These are phyloP conservation scores for Nestor notabilis DNA, from an alignment of 2,113 vertebrate species.

Conservation along the genomic window DNA sequence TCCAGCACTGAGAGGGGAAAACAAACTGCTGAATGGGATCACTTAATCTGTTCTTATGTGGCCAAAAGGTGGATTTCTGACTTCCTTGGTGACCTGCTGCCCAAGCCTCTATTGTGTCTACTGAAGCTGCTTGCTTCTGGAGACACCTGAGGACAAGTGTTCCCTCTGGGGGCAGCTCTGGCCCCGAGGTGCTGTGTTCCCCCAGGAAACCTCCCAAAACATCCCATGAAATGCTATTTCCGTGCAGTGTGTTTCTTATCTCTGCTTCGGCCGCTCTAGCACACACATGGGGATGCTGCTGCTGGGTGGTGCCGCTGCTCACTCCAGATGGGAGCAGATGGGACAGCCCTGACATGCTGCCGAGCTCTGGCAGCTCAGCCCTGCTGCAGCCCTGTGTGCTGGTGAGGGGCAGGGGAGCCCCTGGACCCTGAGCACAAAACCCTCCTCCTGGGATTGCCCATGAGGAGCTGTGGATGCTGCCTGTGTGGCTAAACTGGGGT, in stretches of 20 bases:
- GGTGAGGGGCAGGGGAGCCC: neutral
- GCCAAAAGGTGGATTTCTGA: neutral
- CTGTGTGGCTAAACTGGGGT: neutral
- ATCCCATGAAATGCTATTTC: neutral
- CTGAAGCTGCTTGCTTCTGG: neutral
- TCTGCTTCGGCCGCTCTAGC: accelerated
- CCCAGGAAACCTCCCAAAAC: neutral
- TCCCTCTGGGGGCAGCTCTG: neutral
- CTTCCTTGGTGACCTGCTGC: neutral
- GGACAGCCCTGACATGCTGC: neutral
- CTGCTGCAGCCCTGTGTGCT: neutral
- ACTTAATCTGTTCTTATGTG: accelerated
- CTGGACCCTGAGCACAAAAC: no score
- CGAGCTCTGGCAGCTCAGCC: neutral
- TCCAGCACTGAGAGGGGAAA: neutral
- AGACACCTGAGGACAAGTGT: neutral
- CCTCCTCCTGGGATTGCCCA: neutral
- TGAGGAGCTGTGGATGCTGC: neutral
- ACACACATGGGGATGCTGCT: accelerated
- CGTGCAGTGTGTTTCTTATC: accelerated
- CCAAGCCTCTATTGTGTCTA: accelerated
- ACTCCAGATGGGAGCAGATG: accelerated
- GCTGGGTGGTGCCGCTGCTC: no score
- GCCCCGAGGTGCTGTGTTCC: no score
- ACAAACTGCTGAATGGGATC: neutral